These are phyloP conservation scores for Desmodus rotundus DNA, from an alignment of 2,113 vertebrate genomes.

Conservation along the genomic window DNA sequence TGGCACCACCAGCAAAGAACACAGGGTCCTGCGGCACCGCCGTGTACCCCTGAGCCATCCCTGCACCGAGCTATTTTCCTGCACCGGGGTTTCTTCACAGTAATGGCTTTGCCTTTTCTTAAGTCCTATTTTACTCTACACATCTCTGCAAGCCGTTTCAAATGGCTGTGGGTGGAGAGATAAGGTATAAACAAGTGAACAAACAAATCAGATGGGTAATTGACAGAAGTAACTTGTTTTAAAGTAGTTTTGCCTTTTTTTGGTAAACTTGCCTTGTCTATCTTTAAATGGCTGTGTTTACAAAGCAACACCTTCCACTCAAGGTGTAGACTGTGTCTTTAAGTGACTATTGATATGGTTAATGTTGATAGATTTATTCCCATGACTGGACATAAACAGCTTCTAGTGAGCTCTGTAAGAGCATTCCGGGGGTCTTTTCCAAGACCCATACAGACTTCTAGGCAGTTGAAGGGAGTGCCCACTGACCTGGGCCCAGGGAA, in stretches of 20 bases:
- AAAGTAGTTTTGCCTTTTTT: background rate
- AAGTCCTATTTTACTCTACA: background rate
- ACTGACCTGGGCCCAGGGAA: fast-evolving
- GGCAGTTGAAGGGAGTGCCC: background rate
- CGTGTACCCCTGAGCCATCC: fast-evolving
- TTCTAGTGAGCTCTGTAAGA: background rate
- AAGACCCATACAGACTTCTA: background rate
- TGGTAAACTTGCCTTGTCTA: background rate
- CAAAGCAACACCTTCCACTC: background rate
- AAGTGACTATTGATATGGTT: background rate
- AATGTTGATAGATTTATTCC: conserved; percentile 12
- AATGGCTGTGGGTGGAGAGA: background rate
- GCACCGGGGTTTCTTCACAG: too few species aligned
- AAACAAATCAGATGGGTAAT: background rate
- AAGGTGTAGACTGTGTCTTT: background rate
- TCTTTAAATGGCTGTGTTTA: conserved; percentile 35
- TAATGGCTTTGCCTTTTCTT: background rate
- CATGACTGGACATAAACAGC: background rate
- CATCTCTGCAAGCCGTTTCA: background rate
- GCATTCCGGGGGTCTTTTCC: background rate
- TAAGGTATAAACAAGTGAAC: background rate
- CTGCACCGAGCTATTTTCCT: background rate
- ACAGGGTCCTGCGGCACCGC: fast-evolving
- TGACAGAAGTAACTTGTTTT: conserved; percentile 1
- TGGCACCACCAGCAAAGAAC: background rate